A percentile compares a stretch with the other conserved stretches of the same genome.
phyloP scores from a whole-genome alignment of 2,888 invertebrate genomes.

The Epistrophe grossulariae region DNA sequence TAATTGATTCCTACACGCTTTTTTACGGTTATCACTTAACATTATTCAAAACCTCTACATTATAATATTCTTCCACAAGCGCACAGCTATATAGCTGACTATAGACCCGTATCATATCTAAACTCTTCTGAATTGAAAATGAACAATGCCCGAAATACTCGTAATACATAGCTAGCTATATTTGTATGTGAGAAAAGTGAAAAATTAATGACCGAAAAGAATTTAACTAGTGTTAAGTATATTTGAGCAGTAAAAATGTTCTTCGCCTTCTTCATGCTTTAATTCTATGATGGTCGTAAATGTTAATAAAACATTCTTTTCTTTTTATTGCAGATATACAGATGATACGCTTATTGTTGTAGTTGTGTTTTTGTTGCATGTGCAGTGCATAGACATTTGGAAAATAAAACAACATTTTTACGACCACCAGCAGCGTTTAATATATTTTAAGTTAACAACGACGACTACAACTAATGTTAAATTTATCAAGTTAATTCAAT shows the following conservation, averaged over 20 bases:
- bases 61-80: neutral
- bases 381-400: slow-evolving; percentile 8
- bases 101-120: slow-evolving; percentile 19
- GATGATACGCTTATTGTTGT: slow-evolving; percentile 15
- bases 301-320: slow-evolving; percentile 56
- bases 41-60: slow-evolving; percentile 4
- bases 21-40: slow-evolving; percentile 2
- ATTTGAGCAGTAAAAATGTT: slow-evolving; percentile 61
- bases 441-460: neutral
- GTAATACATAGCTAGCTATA: neutral
- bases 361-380: neutral
- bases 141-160: slow-evolving; percentile 44
- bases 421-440: slow-evolving; percentile 1
- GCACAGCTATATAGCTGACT: neutral
- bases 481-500: slow-evolving; percentile 7
- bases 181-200: slow-evolving; percentile 2
- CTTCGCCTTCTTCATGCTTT: slow-evolving; percentile 41
- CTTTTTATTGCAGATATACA: slow-evolving; percentile 9
- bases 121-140: slow-evolving; percentile 30
- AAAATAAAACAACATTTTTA: slow-evolving; percentile 7
- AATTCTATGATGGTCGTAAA: slow-evolving; percentile 64
- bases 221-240: slow-evolving; percentile 69
- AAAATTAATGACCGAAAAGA: slow-evolving; percentile 66
- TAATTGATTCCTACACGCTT: neutral
- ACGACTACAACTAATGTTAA: neutral